Conservation (phyloP, 2,113 vertebrate species). For the Pluvianellus socialis region DNA sequence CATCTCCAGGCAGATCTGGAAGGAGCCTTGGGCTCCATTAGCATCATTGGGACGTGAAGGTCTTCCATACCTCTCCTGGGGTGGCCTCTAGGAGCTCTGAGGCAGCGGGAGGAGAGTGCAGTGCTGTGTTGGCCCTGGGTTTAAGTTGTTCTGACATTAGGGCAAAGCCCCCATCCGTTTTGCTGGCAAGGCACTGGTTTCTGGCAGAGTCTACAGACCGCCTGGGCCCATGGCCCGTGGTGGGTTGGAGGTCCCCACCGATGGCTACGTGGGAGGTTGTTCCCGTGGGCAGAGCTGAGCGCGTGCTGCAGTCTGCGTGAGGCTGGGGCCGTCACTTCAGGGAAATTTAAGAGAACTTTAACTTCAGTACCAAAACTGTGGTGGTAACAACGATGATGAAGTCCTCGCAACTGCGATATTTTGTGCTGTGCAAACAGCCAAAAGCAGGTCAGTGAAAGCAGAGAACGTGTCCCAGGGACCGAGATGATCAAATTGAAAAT, state of each 20-base stretch:
- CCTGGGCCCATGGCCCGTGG: accelerated
- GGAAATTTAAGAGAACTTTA: neutral
- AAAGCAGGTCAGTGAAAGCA: neutral
- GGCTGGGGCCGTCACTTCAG: neutral
- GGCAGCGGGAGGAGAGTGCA: neutral
- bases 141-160: neutral
- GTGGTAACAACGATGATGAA: accelerated
- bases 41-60: neutral
- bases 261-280: accelerated
- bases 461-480: accelerated
- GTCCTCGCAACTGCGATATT: neutral
- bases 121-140: neutral
- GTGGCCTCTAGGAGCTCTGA: neutral
- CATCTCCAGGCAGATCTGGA: neutral
- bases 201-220: neutral
- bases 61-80: neutral
- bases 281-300: neutral
- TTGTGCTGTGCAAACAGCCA: neutral
- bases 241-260: neutral
- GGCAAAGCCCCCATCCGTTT: neutral
- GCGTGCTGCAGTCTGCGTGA: neutral
- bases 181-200: neutral
- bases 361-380: neutral
- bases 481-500: neutral
- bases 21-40: neutral